Evolutionary conservation across 1,140 invertebrate genomes (phyloP), one percentile per base, ranked within the genome.

Genomic region (Lasioglossum baleicum): DNA sequence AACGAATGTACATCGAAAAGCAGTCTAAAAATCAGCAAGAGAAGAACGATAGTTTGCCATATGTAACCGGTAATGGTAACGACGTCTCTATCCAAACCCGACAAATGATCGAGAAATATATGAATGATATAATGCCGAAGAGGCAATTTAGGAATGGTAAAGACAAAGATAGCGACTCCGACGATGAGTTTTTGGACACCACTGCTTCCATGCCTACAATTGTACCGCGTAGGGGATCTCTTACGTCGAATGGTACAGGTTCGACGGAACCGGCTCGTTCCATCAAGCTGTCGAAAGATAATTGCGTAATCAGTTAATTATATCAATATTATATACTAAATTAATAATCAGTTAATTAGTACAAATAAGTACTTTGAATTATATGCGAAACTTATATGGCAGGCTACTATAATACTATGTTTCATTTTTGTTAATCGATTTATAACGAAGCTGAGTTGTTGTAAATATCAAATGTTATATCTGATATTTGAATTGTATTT

Each of bases 171-270:
- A 84, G 84, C 0, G 92, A 92, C 44, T 92, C 91, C 0, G 92
- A 93, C 17, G 90, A 92, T 48, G 92, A 92, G 79, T 93, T 91
- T 87, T 88, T 93, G 69, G 93, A 93, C 51, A 93, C 93, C 44
- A 93, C 92, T 53, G 79, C 87, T 3, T 93, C 81, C 42, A 90
- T 93, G 90, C 85, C 83, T 8, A 74, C 81, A 11, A 63, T 48
- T 58, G 72, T 26, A 22, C 84, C 40, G 77, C 84, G 87, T 22
- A 89, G 88, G 75, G 88, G 86, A 61, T 93, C 92, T 4, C 31
- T 92, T 4, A 93, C 88, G 17, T 93, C 92, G 6, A 89, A 81
- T 44, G 82, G 84, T 58, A 90, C 86, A n/a, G 72, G 81, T 6
- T 87, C 88, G 7, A 90, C 84, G 7, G 91, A 90, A 87, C 80